Evolutionary conservation across 2,113 vertebrate species (phyloP).

Genomic region (Otus sunia): DNA sequence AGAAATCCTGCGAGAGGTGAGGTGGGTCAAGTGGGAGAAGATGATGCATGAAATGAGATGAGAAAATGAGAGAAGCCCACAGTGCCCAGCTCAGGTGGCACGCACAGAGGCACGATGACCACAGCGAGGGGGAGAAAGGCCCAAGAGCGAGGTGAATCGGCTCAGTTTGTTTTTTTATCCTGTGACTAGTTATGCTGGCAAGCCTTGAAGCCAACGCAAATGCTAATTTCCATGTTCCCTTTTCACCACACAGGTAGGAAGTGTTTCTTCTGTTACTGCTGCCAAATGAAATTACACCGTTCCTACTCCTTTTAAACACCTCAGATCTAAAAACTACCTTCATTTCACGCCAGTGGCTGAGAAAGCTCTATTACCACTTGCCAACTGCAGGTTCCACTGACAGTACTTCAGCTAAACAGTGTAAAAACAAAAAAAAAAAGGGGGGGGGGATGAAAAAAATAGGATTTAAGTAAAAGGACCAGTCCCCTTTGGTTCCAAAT

Average conservation of each 20-base stretch:
- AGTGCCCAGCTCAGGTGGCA: accelerated
- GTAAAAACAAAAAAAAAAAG: background rate
- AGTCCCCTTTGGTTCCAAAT: background rate
- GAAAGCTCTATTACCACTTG: background rate
- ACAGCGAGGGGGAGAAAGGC: background rate
- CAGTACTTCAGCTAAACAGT: background rate
- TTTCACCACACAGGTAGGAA: background rate
- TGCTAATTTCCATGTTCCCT: background rate
- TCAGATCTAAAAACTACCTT: background rate
- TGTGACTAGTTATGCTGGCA: background rate
- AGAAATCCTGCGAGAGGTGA: background rate
- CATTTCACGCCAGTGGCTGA: background rate
- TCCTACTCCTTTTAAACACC: background rate
- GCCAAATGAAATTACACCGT: background rate
- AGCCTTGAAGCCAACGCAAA: background rate
- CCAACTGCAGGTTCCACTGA: background rate
- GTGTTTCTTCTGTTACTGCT: background rate
- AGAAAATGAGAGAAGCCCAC: background rate
- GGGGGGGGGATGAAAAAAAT: background rate
- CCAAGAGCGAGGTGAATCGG: accelerated
- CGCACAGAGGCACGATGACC: accelerated
- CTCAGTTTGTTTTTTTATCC: accelerated
- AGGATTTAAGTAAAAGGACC: background rate
- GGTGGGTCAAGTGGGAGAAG: accelerated
- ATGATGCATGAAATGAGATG: accelerated